Conservation (phyloP, 1,140 invertebrate genomes). For the Cyclina sinensis region DNA sequence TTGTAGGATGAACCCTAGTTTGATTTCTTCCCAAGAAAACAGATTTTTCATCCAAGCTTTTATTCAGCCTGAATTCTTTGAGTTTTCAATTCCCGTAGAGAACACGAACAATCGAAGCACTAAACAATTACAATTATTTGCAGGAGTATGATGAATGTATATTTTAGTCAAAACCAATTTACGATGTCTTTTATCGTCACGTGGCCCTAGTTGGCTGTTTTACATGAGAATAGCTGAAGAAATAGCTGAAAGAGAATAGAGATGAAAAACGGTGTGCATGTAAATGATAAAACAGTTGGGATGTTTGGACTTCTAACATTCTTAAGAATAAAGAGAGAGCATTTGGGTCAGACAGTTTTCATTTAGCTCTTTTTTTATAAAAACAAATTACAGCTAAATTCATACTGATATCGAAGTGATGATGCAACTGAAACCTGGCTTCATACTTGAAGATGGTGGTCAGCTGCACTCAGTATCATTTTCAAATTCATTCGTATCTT, state of each 20-base stretch:
- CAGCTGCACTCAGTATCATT: no score
- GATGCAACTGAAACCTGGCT: no score
- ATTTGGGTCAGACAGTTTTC: background rate
- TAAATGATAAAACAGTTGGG: conserved; percentile 22
- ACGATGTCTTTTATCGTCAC: conserved; percentile 58
- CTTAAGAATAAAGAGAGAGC: background rate
- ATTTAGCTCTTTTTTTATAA: background rate
- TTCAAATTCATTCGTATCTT: no score
- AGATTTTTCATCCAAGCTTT: conserved; percentile 63
- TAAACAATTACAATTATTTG: conserved; percentile 70
- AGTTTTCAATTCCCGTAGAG: conserved; percentile 44
- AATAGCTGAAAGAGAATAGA: conserved; percentile 1
- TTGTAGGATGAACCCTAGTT: conserved; percentile 66
- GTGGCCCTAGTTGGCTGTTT: conserved; percentile 41
- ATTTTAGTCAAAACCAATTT: conserved; percentile 68
- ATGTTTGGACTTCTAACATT: background rate
- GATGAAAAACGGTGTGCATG: background rate
- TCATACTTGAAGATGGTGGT: no score
- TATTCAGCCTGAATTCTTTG: conserved; percentile 63
- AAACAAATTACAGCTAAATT: no score
- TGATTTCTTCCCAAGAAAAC: conserved; percentile 67
- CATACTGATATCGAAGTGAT: no score
- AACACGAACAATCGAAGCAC: conserved; percentile 53
- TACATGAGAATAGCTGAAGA: conserved; percentile 42
- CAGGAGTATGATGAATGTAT: conserved; percentile 61